Base-by-base conservation (phyloP, 2,888 invertebrate genomes). In the Cataglyphis cursor region DNA sequence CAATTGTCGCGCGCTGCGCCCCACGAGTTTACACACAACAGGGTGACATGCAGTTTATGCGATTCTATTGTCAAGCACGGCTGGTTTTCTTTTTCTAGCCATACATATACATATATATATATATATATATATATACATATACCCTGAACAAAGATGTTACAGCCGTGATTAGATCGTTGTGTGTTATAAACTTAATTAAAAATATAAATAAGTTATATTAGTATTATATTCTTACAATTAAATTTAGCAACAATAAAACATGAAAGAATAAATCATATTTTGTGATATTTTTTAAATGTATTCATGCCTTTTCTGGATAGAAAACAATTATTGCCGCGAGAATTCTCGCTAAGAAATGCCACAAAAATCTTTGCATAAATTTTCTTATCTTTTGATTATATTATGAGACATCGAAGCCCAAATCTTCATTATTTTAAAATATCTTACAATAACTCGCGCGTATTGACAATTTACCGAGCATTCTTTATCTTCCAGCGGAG, bases 401-500 rank as follows among this genome's bases (percentile, higher is more conserved):
- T 54, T 9, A 28, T 21, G 5, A 57, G n/a, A 8, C 28, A 10
- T 8, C 5, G 54, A 3, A 65, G 65, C 5, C 4, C 28, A 64
- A 70, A 31, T 75, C 9, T 66, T 64, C 44, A 15, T 62, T 15
- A 18, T 66, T 66, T 57, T 28, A 28, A 3, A 76, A 28, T 76
- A 76, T 66, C 41, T 38, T 57, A 35, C n/a, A 41, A 59, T 0
- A 0, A 0, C 10, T 15, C 10, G 24, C 0, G 6, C 18, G 21
- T 18, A 18, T 12, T 1, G 31, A 6, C 1, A 6, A 8, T 70
- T 96, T 97, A 98, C 96, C 97, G 97, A 82, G 97, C 96, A 84
- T 97, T 96, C 94, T 97, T 97, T 82, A 98, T 96, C 93, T 98
- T 98, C 98, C 98, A 98, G 89, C 97, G 96, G 61, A 98, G 96